A percentile compares a stretch with the other conserved stretches of the same genome.
These are phyloP conservation scores for Fragum sueziense DNA, from an alignment of 2,888 invertebrate species.

Conservation along the genomic window DNA sequence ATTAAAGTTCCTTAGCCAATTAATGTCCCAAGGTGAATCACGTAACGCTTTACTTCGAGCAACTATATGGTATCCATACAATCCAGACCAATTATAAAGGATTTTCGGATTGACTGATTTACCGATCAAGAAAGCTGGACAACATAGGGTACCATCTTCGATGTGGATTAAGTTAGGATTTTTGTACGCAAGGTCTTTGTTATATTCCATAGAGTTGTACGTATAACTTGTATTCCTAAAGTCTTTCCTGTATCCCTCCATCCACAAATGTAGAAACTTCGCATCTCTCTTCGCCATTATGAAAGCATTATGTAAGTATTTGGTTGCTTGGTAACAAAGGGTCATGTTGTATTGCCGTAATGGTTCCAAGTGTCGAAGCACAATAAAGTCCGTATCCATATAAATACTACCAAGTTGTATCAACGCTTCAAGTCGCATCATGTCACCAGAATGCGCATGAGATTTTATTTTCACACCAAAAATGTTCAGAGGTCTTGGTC, in stretches of 20 bases:
- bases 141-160: constrained; percentile 2
- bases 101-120: too few species aligned
- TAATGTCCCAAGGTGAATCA: not conserved
- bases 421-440: not conserved
- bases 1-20: constrained; percentile 18
- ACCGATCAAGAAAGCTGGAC: not conserved
- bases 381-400: too few species aligned
- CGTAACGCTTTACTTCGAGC: too few species aligned
- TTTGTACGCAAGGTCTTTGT: not conserved
- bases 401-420: constrained; percentile 17
- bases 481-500: not conserved
- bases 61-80: not conserved
- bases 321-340: constrained; percentile 3
- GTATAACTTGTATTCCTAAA: constrained; percentile 15
- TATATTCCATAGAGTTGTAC: constrained; percentile 32
- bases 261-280: constrained; percentile 28
- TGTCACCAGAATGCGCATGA: not conserved
- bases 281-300: constrained; percentile 36
- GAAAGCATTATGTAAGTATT: constrained; percentile 19
- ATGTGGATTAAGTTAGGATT: constrained; percentile 5
- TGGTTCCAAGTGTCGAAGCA: constrained; percentile 16
- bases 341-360: constrained; percentile 21
- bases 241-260: constrained; percentile 23
- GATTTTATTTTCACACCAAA: not conserved
- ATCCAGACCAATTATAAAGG: not conserved